Percentiles rank a stretch among this genome's conserved stretches.
These are phyloP conservation scores for Psylliodes chrysocephalus DNA, from an alignment of 2,888 invertebrate species.

Conservation along the genomic window DNA sequence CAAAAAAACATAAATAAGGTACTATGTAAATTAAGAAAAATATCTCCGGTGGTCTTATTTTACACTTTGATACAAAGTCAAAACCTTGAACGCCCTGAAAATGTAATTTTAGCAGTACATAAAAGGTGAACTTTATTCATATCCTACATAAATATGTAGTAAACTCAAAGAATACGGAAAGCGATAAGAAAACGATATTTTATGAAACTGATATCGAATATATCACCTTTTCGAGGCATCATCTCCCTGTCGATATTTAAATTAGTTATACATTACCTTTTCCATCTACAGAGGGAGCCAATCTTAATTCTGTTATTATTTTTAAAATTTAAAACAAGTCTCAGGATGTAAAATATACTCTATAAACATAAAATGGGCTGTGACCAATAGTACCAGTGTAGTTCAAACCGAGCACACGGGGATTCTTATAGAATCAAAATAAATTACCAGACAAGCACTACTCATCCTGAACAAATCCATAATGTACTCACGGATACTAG, in stretches of 20 bases:
- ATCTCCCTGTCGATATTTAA: constrained; percentile 38
- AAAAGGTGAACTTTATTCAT: constrained; percentile 41
- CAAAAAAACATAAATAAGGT: not conserved
- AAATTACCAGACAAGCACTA: too few relatives aligned
- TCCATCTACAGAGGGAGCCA: not conserved
- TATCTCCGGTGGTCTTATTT: constrained; percentile 7
- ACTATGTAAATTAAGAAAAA: constrained; percentile 5
- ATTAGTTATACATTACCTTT: constrained; percentile 40
- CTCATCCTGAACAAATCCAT: too few relatives aligned
- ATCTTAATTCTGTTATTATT: too few relatives aligned
- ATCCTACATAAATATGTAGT: constrained; percentile 41
- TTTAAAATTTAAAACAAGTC: too few relatives aligned
- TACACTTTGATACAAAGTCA: constrained; percentile 32
- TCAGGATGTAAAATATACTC: too few relatives aligned
- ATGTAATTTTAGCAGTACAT: constrained; percentile 38
- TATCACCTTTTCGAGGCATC: constrained; percentile 37
- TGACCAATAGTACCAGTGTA: too few relatives aligned
- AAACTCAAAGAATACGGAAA: constrained; percentile 41
- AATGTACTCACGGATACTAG: too few relatives aligned
- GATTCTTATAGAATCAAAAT: too few relatives aligned
- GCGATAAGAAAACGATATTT: constrained; percentile 42
- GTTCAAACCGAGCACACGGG: too few relatives aligned
- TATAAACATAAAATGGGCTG: too few relatives aligned
- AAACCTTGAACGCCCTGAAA: constrained; percentile 27
- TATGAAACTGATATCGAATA: constrained; percentile 40